These are phyloP conservation scores for Alcedo atthis DNA, from an alignment of 2,797 vertebrate species.

Conservation along the genomic window DNA sequence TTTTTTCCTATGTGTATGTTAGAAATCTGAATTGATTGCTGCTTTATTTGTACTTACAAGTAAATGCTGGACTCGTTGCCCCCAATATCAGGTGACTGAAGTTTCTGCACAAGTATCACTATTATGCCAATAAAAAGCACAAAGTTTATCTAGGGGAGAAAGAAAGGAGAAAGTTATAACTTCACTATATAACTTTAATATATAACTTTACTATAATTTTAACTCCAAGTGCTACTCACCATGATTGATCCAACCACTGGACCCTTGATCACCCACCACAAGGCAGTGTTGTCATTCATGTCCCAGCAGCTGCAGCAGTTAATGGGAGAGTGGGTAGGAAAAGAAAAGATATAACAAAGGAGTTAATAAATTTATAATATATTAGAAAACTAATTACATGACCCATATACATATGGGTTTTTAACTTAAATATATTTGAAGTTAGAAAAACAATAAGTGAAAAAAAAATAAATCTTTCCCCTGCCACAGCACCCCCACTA, in stretches of 20 bases:
- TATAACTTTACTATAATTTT: no score
- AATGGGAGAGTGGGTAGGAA: neutral
- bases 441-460: neutral
- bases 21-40: neutral
- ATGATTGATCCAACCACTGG: slow-evolving; percentile 96
- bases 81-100: slow-evolving; percentile 96
- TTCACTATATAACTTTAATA: no score
- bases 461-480: neutral
- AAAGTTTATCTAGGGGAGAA: slow-evolving; percentile 88
- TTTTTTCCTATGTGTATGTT: slow-evolving; percentile 71
- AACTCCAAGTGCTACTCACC: slow-evolving; percentile 77
- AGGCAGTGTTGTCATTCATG: slow-evolving; percentile 93
- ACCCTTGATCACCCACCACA: slow-evolving; percentile 99
- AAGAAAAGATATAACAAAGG: neutral
- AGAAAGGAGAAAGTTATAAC: neutral
- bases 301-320: slow-evolving; percentile 90
- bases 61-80: slow-evolving; percentile 99
- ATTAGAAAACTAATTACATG: neutral
- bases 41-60: slow-evolving; percentile 85
- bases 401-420: neutral
- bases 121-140: slow-evolving; percentile 97
- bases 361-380: neutral
- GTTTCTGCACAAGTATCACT: slow-evolving; percentile 97
- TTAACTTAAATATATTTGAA: neutral
- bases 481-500: neutral